Conservation (phyloP, 2,797 vertebrate species). For the Sebastes nivosus region DNA sequence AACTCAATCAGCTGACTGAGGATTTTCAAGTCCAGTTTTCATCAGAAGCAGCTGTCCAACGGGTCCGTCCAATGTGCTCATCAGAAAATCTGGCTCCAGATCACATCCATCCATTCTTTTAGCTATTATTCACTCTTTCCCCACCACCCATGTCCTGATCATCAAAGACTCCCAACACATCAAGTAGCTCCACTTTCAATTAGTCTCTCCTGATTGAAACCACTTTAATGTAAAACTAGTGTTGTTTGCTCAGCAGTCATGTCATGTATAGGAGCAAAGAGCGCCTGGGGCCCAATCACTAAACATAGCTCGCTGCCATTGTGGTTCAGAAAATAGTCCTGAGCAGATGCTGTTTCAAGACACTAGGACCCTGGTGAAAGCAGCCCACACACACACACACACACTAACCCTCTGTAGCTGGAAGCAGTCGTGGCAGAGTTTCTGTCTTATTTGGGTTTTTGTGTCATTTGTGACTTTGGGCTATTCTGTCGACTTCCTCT, state of each 20-base stretch:
- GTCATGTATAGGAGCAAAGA: not conserved
- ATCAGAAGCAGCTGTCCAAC: not conserved
- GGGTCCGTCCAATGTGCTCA: not conserved
- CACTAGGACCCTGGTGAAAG: constrained; percentile 36
- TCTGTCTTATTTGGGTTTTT: constrained; percentile 69
- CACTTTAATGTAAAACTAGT: not conserved
- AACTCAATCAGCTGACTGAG: not conserved
- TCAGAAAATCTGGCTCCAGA: constrained; percentile 2
- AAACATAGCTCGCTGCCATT: constrained; percentile 13
- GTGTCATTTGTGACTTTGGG: constrained; percentile 71
- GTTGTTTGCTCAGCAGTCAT: not conserved
- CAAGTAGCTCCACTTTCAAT: not conserved
- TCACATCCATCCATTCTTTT: not conserved
- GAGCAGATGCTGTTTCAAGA: constrained; percentile 58
- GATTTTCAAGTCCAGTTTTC: not conserved
- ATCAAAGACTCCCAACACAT: not conserved
- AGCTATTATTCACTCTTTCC: not conserved
- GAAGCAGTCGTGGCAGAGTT: constrained; percentile 55
- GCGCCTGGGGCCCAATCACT: not conserved
- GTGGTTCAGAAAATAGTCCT: constrained; percentile 25
- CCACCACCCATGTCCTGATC: not conserved
- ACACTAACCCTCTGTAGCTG: constrained; percentile 26
- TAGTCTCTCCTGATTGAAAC: not conserved
- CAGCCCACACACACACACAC: constrained; percentile 3
- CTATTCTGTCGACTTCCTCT: constrained; percentile 67